A percentile compares a stretch with the other conserved stretches of the same genome.
phyloP scores from a whole-genome alignment of 2,797 vertebrate species.

The Simalia tracyae region DNA sequence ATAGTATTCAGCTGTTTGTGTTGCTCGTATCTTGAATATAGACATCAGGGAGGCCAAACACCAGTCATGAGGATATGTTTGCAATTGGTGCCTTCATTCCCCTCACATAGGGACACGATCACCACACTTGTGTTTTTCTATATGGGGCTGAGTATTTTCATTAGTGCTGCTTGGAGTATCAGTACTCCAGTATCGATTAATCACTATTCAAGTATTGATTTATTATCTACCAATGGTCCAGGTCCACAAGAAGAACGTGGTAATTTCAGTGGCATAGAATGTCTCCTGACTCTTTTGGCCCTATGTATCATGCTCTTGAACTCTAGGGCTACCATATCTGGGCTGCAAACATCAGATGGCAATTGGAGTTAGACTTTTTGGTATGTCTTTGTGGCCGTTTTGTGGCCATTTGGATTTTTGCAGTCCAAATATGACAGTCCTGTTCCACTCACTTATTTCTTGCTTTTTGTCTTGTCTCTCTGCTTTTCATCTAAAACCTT shows the following conservation, averaged over 20 bases:
- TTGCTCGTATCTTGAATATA: neutral
- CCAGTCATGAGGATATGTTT: neutral
- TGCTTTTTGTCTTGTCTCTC: neutral
- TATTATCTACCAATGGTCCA: neutral
- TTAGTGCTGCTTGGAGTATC: neutral
- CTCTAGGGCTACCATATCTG: neutral
- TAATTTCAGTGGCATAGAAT: neutral
- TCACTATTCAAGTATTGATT: neutral
- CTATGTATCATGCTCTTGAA: neutral
- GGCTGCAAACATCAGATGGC: neutral
- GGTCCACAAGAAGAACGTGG: neutral
- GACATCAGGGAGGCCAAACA: neutral
- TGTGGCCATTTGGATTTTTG: neutral
- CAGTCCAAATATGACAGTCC: neutral
- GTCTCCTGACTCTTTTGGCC: neutral
- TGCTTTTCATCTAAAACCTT: neutral
- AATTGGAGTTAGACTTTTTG: neutral
- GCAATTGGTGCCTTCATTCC: neutral
- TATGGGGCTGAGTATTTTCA: neutral
- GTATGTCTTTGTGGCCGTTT: neutral
- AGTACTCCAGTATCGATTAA: too few relatives aligned
- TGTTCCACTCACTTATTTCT: neutral
- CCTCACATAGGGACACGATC: neutral
- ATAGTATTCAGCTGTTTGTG: neutral
- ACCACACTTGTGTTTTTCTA: neutral